Evolutionary conservation across 2,888 invertebrate genomes (phyloP).

Genomic region (Melanostoma scalare): DNA sequence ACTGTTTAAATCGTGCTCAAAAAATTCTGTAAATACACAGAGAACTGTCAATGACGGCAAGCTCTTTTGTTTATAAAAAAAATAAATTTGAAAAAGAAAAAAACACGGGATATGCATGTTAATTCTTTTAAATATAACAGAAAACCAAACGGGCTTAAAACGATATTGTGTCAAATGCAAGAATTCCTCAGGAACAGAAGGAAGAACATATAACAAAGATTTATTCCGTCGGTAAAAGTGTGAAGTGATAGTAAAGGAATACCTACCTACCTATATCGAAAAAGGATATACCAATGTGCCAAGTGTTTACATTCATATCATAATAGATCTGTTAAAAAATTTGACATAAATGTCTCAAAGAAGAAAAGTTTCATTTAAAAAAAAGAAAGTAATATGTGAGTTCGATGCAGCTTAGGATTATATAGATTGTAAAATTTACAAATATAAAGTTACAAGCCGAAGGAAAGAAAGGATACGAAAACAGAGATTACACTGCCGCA

Average conservation of each 20-base stretch:
- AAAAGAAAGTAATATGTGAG: background rate
- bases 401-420: too few relatives aligned
- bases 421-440: too few relatives aligned
- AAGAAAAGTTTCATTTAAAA: conserved; percentile 1
- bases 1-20: too few relatives aligned
- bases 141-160: conserved; percentile 2
- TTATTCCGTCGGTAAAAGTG: conserved; percentile 63
- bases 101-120: background rate
- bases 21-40: too few relatives aligned
- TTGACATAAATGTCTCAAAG: background rate
- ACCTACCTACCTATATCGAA: background rate
- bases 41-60: background rate
- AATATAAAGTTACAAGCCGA: background rate
- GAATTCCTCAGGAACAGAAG: conserved; percentile 2
- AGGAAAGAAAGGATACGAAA: conserved; percentile 14
- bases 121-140: too few relatives aligned
- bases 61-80: background rate
- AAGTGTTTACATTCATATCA: too few relatives aligned
- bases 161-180: conserved; percentile 18
- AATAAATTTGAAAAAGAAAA: background rate
- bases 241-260: conserved; percentile 10
- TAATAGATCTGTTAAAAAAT: background rate
- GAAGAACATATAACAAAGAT: conserved; percentile 3
- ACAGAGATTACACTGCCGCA: conserved; percentile 74
- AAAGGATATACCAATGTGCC: too few relatives aligned